Base-by-base conservation (phyloP, 2,888 invertebrate genomes). In the Synergus itoensis region DNA sequence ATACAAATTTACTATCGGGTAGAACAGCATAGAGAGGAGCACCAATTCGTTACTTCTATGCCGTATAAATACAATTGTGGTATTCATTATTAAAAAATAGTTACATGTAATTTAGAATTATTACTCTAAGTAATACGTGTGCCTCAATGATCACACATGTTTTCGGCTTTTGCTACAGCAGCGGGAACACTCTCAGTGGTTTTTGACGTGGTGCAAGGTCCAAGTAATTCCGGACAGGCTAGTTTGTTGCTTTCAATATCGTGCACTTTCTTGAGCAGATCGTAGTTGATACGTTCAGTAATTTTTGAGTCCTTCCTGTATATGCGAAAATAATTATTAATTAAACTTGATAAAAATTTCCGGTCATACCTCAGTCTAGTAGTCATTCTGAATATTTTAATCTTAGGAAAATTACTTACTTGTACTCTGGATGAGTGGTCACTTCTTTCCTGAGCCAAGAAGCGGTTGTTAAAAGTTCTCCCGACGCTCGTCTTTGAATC, bases 361-460 rank as follows among this genome's bases (percentile, higher is more conserved):
- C 28, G 28, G 28, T 3, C 28, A 28, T 28, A 28, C 28, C 2
- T 28, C 28, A 3, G 28, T 28, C 28, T 28, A n/a, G n/a, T 53
- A 9, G n/a, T 8, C 8, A n/a, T 2, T 53, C 0, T 9, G 9
- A 8, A 40, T 75, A 69, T 57, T 40, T 64, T 28, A 28, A 3
- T 28, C 28, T 3, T 28, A 28, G 16, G 76, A n/a, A 21, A 62
- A 76, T 67, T 65, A 92, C 94, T 94, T 91, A 97, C 97, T 96
- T 96, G 93, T 99, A 99, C 65, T 96, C 95, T 0, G 97, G 95
- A 93, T 99, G 99, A 18, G 94, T 93, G 62, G 95, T 94, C 78
- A 99, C 97, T 93, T 98, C 98, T 82, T 97, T 95, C 73, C 99
- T 94, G 90, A 99, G 96, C 98, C 99, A 99, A 48, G 96, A 94